Evolutionary conservation across 2,113 vertebrate species (phyloP).

Genomic region (Pseudois nayaur): DNA sequence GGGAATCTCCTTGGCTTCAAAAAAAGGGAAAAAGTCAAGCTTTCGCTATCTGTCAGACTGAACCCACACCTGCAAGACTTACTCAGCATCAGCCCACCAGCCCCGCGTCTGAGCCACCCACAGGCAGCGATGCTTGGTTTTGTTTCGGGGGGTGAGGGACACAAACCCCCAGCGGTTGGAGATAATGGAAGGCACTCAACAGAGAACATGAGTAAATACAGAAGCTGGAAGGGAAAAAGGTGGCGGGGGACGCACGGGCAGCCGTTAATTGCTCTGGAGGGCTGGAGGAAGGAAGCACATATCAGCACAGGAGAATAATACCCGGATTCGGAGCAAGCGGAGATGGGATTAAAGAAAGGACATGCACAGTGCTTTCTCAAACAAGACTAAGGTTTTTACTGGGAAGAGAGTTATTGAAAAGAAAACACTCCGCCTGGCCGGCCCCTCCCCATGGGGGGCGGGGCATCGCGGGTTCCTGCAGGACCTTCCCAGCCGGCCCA

Average conservation of each 20-base stretch:
- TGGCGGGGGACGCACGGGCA: not conserved
- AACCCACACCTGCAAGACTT: too few species aligned
- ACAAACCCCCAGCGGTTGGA: not conserved
- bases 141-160: not conserved
- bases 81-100: not conserved
- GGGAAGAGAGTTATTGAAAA: conserved; percentile 26
- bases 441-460: not conserved
- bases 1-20: too few species aligned
- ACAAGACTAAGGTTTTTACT: conserved; percentile 6
- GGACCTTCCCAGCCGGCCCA: not conserved
- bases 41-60: not conserved
- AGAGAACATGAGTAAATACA: not conserved
- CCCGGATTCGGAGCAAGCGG: conserved; percentile 55
- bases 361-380: conserved; percentile 63
- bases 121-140: not conserved
- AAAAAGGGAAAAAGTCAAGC: not conserved
- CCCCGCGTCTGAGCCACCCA: not conserved
- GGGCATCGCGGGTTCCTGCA: not conserved
- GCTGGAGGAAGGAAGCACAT: conserved; percentile 31
- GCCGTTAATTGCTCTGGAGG: conserved; percentile 49
- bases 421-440: not conserved
- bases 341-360: conserved; percentile 50
- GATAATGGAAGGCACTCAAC: fast-evolving
- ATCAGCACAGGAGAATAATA: conserved; percentile 35
- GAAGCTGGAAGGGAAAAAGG: not conserved